These are phyloP conservation scores for Grammomys dolichurus DNA, from an alignment of 2,113 vertebrate genomes.

Conservation along the genomic window DNA sequence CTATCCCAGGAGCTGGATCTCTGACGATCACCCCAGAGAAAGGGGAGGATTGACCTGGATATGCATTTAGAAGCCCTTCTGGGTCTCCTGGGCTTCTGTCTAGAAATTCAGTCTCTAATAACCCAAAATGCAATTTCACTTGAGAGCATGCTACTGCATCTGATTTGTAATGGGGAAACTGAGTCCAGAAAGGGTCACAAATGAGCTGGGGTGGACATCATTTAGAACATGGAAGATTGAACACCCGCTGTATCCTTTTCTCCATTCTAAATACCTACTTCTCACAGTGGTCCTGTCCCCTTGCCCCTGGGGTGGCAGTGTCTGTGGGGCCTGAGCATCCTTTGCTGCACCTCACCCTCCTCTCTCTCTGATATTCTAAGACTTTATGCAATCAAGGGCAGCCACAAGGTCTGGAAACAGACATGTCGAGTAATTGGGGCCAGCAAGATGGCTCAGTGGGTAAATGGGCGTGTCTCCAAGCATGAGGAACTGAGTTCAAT, in stretches of 20 bases:
- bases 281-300: neutral
- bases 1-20: neutral
- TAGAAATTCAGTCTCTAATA: neutral
- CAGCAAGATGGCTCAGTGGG: neutral
- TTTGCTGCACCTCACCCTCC: rapidly evolving
- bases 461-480: neutral
- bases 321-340: neutral
- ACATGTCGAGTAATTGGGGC: neutral
- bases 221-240: neutral
- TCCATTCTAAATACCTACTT: neutral
- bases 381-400: too few relatives aligned
- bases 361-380: neutral
- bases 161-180: neutral
- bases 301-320: neutral
- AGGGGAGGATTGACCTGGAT: rapidly evolving
- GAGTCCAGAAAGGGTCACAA: neutral
- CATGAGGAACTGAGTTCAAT: neutral
- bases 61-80: neutral
- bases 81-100: neutral
- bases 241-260: neutral
- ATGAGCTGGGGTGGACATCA: neutral
- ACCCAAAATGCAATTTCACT: neutral
- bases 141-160: neutral
- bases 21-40: neutral
- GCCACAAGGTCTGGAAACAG: neutral